These are phyloP conservation scores for Bombus terrestris DNA, from an alignment of 1,140 invertebrate species.

Conservation along the genomic window DNA sequence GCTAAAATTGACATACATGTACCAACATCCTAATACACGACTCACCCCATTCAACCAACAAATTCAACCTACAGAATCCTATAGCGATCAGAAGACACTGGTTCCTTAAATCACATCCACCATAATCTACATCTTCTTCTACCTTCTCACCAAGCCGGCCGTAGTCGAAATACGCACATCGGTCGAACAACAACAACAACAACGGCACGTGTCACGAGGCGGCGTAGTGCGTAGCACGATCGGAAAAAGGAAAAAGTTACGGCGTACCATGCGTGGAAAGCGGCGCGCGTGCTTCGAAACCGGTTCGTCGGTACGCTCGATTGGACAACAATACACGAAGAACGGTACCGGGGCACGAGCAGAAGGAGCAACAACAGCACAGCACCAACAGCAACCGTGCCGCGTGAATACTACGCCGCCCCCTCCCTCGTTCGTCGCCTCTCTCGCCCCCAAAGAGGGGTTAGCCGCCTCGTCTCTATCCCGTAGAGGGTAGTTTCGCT, in stretches of 20 bases:
- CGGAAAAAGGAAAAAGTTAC: conserved; percentile 34
- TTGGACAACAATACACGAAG: conserved; percentile 73
- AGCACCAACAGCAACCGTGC: conserved; percentile 66
- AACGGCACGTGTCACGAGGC: conserved; percentile 56
- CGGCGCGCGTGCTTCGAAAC: conserved; percentile 57
- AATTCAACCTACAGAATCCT: neutral
- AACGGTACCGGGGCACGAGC: conserved; percentile 63
- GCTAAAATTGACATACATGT: neutral
- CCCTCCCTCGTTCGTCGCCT: neutral
- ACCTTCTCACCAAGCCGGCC: neutral
- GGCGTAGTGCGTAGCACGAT: conserved; percentile 23
- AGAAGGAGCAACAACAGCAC: conserved; percentile 67
- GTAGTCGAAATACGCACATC: neutral
- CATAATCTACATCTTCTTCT: neutral
- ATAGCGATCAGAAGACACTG: neutral
- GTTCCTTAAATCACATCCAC: neutral
- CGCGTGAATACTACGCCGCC: conserved; percentile 70
- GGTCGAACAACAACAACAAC: neutral
- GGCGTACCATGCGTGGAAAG: conserved; percentile 39
- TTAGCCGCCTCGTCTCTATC: conserved; percentile 55
- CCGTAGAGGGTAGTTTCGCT: conserved; percentile 46
- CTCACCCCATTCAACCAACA: neutral
- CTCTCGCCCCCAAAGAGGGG: conserved; percentile 36
- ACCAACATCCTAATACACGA: neutral
- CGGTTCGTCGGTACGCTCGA: conserved; percentile 72